phyloP scores from a whole-genome alignment of 2,113 vertebrate genomes.

The Orientallactaga bullata region DNA sequence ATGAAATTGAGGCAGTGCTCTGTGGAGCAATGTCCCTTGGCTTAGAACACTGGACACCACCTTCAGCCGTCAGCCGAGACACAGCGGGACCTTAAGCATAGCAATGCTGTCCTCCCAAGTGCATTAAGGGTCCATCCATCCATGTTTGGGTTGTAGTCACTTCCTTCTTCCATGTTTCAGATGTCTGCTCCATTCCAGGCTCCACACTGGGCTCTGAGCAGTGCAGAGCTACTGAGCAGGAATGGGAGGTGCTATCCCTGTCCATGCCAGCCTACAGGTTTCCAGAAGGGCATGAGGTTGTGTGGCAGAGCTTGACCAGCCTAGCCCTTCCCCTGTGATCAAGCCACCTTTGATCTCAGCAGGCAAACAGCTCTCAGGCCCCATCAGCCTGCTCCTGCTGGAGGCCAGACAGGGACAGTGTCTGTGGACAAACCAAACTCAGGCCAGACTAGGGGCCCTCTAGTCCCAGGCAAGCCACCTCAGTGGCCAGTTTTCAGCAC shows the following conservation, averaged over 20 bases:
- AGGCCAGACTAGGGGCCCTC: not conserved
- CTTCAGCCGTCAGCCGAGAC: not conserved
- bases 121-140: not conserved
- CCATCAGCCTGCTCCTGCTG: not conserved
- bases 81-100: not conserved
- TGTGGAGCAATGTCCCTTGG: rapidly evolving
- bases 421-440: not conserved
- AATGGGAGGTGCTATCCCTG: not conserved
- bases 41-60: no score
- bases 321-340: not conserved
- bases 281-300: not conserved
- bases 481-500: not conserved
- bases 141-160: not conserved
- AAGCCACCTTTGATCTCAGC: not conserved
- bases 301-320: not conserved
- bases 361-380: not conserved
- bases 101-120: rapidly evolving
- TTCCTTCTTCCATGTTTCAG: not conserved
- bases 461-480: not conserved
- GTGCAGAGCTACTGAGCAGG: not conserved
- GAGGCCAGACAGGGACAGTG: not conserved
- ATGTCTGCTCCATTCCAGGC: not conserved
- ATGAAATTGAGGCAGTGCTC: not conserved
- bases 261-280: not conserved
- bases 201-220: not conserved